phyloP scores from a whole-genome alignment of 2,888 invertebrate species.

The Stenodema calcarata region DNA sequence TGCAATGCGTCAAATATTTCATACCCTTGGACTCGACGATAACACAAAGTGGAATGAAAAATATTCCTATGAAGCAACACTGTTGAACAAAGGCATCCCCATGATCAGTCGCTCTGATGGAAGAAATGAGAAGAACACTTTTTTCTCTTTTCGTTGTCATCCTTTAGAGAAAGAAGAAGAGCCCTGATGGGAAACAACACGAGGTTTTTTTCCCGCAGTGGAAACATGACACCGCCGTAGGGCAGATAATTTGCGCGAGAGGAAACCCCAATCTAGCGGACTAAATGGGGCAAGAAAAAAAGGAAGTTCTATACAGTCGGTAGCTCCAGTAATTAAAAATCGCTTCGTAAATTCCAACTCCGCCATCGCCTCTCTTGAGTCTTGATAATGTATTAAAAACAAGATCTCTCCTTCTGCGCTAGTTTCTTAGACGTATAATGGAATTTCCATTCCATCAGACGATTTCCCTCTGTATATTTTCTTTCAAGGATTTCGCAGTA shows the following conservation, averaged over 20 bases:
- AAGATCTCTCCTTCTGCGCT: neutral
- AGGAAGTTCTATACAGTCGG: neutral
- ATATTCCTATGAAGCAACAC: neutral
- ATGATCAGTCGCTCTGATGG: neutral
- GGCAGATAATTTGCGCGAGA: conserved; percentile 14
- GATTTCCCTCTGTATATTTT: neutral
- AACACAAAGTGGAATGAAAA: neutral
- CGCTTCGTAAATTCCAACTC: conserved; percentile 5
- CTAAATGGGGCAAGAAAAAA: neutral
- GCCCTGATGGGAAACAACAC: neutral
- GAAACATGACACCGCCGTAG: conserved; percentile 3
- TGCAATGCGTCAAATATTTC: neutral
- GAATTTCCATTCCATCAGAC: neutral
- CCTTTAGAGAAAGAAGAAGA: neutral
- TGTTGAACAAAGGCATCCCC: neutral
- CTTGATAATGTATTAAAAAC: conserved; percentile 18
- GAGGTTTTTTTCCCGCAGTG: neutral
- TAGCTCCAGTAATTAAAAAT: neutral
- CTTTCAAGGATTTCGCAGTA: neutral
- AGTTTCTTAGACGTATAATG: conserved; percentile 1
- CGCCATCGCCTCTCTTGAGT: neutral
- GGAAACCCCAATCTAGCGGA: neutral
- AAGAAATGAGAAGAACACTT: neutral
- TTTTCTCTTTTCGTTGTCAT: neutral
- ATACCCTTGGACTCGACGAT: neutral